These are phyloP conservation scores for Acheta domesticus DNA, from an alignment of 2,888 invertebrate species.

Conservation along the genomic window DNA sequence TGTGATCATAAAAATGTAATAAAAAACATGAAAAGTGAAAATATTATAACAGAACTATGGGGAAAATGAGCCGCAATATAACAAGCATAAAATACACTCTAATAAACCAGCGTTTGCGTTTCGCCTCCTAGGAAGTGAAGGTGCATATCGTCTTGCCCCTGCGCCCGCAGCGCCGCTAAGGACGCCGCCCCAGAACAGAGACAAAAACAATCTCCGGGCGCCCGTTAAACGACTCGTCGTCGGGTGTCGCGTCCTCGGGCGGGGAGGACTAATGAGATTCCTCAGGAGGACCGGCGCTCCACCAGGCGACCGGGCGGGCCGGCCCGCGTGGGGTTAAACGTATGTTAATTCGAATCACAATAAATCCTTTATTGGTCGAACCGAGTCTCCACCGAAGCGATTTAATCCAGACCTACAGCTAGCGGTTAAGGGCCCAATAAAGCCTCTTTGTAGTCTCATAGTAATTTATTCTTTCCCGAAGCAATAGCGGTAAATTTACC, in stretches of 20 bases:
- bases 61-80: too few species aligned
- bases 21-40: too few species aligned
- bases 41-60: too few species aligned
- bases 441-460: neutral
- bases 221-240: neutral
- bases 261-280: neutral
- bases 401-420: neutral
- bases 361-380: constrained; percentile 18
- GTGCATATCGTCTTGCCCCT: too few species aligned
- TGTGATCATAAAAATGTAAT: too few species aligned
- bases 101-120: too few species aligned
- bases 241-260: neutral
- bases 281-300: neutral
- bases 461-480: neutral
- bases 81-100: too few species aligned
- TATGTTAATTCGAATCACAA: neutral
- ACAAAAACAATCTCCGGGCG: neutral
- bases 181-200: too few species aligned
- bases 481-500: constrained; percentile 18
- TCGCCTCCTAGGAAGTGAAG: too few species aligned
- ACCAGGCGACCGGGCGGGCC: too few species aligned
- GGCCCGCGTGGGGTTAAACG: neutral
- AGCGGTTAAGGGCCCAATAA: neutral
- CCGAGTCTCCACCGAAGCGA: neutral
- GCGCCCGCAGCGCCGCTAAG: too few species aligned